Evolutionary conservation across 2,888 invertebrate genomes (phyloP).

Genomic region (Mycalesis mineus): DNA sequence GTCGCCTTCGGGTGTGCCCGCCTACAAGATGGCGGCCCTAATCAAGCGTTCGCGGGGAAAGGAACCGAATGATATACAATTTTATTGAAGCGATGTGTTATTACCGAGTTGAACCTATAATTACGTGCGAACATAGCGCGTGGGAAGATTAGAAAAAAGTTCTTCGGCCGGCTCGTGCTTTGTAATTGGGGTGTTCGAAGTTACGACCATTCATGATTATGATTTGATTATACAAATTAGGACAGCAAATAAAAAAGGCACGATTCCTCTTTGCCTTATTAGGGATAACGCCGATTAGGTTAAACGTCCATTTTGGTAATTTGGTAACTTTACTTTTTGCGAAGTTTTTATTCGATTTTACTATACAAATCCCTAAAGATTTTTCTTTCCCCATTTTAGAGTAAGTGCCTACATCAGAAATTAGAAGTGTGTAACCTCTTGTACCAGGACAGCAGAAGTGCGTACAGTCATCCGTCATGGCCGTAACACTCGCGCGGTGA

Average conservation of each 20-base stretch:
- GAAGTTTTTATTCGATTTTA: not conserved
- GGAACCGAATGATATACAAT: conserved; percentile 74
- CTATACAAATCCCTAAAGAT: not conserved
- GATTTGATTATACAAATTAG: conserved; percentile 50
- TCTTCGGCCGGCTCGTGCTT: conserved; percentile 67
- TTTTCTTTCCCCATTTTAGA: too few species aligned
- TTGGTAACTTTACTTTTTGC: not conserved
- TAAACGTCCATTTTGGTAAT: not conserved
- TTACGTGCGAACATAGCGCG: conserved; percentile 69
- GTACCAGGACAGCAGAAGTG: conserved; percentile 6
- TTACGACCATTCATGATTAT: conserved; percentile 58
- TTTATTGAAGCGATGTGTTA: conserved; percentile 77
- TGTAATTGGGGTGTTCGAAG: conserved; percentile 56
- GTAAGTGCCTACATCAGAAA: not conserved
- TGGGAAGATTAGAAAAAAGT: conserved; percentile 76
- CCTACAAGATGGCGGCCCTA: conserved; percentile 77
- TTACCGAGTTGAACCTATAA: conserved; percentile 72
- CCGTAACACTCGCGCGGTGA: conserved; percentile 35
- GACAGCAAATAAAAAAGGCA: conserved; percentile 35
- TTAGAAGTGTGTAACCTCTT: not conserved
- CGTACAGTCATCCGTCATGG: conserved; percentile 28
- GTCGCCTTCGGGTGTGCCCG: conserved; percentile 73
- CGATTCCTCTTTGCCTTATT: conserved; percentile 35
- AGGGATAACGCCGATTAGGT: conserved; percentile 6
- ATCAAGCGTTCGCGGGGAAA: conserved; percentile 72